Evolutionary conservation across 2,113 vertebrate genomes (phyloP), one percentile per base, ranked within the genome.

Genomic region (Myrmecophaga tridactyla): DNA sequence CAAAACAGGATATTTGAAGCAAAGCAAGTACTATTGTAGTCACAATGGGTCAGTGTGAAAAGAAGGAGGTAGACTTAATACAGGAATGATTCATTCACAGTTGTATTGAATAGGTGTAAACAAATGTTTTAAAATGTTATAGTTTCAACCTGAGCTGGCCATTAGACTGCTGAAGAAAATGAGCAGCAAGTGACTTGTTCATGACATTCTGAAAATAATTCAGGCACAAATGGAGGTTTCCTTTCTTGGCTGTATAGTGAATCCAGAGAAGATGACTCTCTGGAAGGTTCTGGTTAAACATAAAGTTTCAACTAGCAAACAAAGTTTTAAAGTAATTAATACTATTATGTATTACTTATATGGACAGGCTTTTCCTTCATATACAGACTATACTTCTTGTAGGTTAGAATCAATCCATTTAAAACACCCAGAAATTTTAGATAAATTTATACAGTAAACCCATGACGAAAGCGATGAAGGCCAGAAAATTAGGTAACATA

Each of bases 11-110:
- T 27, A 86, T 20, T n/a, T 67, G n/a, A 88, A 76, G 12, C 8
- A 70, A 87, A 96, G 39, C 21, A 94, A 96, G 89, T 34, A 70
- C 7, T 82, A 41, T 3, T 75, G 93, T 88, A 65, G 83, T 69
- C 85, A 20, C 10, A 76, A 23, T 41, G 12, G 15, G 23, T 87
- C 58, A 83, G 6, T 78, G 31, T 77, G 23, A 80, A 73, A 92
- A 90, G 7, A 15, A 63, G 2, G 46, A 84, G 34, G 58, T 58
- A 6, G 6, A 83, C 53, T 80, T 87, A 46, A 90, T 36, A 73
- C 14, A 69, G 70, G 92, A 90, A 87, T 78, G 34, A 77, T 56
- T 29, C 12, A 46, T 77, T 65, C 18, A 53, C 1, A 23, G 21
- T 69, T 69, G 29, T 76, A 70, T 9, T 63, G 43, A 87, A 96